A percentile compares a stretch with the other conserved stretches of the same genome.
Conservation (phyloP, 2,797 vertebrate species). For the Neostethus bicornis region DNA sequence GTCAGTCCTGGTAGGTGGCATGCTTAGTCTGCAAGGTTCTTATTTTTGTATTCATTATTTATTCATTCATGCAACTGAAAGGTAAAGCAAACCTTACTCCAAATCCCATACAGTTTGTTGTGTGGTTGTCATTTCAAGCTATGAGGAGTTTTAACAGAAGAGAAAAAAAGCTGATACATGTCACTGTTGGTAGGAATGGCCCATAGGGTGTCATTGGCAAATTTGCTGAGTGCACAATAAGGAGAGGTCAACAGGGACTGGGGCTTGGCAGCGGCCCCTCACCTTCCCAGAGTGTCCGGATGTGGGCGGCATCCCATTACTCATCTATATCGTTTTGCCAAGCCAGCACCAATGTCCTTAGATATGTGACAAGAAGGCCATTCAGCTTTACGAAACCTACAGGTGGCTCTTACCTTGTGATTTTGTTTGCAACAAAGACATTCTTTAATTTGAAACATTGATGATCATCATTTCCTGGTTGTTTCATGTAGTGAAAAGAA, state of each 20-base stretch:
- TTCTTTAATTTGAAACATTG: constrained; percentile 8
- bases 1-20: constrained; percentile 25
- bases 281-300: constrained; percentile 78
- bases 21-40: constrained; percentile 10
- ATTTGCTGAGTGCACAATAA: constrained; percentile 72
- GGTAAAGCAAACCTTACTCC: constrained; percentile 25
- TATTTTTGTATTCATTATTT: constrained; percentile 15
- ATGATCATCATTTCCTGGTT: constrained; percentile 8
- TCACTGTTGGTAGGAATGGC: constrained; percentile 44
- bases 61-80: constrained; percentile 23
- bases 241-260: constrained; percentile 75
- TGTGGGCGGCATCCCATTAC: constrained; percentile 78
- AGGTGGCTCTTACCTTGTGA: constrained; percentile 54
- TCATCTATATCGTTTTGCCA: constrained; percentile 78
- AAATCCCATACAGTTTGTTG: constrained; percentile 1
- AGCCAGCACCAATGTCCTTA: constrained; percentile 78
- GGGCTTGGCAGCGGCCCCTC: constrained; percentile 78
- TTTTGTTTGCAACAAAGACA: constrained; percentile 8
- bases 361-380: constrained; percentile 77
- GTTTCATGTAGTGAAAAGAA: constrained; percentile 11
- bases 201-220: constrained; percentile 57
- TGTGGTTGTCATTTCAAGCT: constrained; percentile 1
- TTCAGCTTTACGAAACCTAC: constrained; percentile 69
- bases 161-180: constrained; percentile 65
- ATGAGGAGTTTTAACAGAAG: constrained; percentile 25